These are phyloP conservation scores for Pyralis farinalis DNA, from an alignment of 2,888 invertebrate species.

Conservation along the genomic window DNA sequence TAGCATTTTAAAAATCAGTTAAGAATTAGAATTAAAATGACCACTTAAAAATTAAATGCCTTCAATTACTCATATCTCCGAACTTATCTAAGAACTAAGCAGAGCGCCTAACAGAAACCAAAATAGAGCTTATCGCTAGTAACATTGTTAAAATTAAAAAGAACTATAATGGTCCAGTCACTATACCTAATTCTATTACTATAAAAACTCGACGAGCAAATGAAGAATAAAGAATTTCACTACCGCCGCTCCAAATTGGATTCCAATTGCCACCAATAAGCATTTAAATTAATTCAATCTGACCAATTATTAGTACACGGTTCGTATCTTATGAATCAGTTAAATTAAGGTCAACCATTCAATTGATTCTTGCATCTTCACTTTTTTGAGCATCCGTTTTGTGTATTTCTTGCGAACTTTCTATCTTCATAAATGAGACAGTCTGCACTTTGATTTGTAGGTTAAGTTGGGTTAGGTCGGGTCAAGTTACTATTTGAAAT, in stretches of 20 bases:
- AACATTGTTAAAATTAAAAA: background rate
- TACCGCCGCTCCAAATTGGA: conserved; percentile 29
- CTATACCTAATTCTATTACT: conserved; percentile 2
- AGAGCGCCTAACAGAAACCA: background rate
- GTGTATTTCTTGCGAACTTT: conserved; percentile 7
- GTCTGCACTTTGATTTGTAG: conserved; percentile 9
- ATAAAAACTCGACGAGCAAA: conserved; percentile 3
- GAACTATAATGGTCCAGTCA: conserved; percentile 1
- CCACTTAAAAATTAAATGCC: too few relatives aligned
- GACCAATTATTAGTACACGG: conserved; percentile 33
- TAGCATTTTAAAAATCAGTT: too few relatives aligned
- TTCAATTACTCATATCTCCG: too few relatives aligned
- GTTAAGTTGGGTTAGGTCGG: conserved; percentile 11
- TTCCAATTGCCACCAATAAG: conserved; percentile 46
- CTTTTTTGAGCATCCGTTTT: conserved; percentile 10
- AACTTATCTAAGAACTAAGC: background rate
- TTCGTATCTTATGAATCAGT: conserved; percentile 27
- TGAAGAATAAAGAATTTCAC: conserved; percentile 25
- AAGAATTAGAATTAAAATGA: too few relatives aligned
- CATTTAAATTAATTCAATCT: conserved; percentile 46
- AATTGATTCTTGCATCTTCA: conserved; percentile 25
- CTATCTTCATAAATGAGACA: conserved; percentile 5
- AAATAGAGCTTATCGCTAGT: background rate
- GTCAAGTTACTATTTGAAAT: conserved; percentile 1
- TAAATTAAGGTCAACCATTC: conserved; percentile 46